Conservation (phyloP, 2,888 invertebrate genomes). For the Elysia crispata region DNA sequence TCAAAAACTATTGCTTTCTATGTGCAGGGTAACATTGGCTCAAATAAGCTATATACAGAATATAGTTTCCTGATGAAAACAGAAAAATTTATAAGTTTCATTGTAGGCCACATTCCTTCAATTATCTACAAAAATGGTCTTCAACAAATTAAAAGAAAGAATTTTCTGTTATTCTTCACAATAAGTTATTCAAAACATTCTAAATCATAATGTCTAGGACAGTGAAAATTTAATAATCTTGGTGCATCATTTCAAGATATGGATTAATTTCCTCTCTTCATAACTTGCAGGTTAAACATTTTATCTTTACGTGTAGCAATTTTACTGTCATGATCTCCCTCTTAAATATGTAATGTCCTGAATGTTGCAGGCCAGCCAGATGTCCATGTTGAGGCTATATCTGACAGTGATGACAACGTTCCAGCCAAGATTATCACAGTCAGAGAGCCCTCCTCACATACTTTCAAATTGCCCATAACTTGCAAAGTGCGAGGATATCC, state of each 20-base stretch:
- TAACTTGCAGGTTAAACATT: not conserved
- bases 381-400: slow-evolving; percentile 19
- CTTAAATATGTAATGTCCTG: not conserved
- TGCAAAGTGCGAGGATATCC: slow-evolving; percentile 40
- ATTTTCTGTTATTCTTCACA: too few species aligned
- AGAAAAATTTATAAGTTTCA: too few species aligned
- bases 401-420: slow-evolving; percentile 29
- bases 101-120: too few species aligned
- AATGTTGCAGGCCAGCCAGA: not conserved
- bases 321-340: not conserved
- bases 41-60: not conserved
- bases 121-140: too few species aligned
- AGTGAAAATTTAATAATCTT: too few species aligned
- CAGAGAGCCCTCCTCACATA: not conserved
- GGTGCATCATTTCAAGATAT: not conserved
- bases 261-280: too few species aligned
- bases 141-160: too few species aligned
- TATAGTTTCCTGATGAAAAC: too few species aligned
- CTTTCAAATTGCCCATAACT: not conserved
- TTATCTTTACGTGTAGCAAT: not conserved
- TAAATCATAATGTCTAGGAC: too few species aligned
- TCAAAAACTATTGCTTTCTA: slow-evolving; percentile 39
- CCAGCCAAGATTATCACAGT: slow-evolving; percentile 10
- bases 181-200: too few species aligned
- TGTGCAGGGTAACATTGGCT: slow-evolving; percentile 39